Evolutionary conservation across 2,113 vertebrate species (phyloP), one percentile per base, ranked within the genome.

Genomic region (Oreotragus oreotragus): DNA sequence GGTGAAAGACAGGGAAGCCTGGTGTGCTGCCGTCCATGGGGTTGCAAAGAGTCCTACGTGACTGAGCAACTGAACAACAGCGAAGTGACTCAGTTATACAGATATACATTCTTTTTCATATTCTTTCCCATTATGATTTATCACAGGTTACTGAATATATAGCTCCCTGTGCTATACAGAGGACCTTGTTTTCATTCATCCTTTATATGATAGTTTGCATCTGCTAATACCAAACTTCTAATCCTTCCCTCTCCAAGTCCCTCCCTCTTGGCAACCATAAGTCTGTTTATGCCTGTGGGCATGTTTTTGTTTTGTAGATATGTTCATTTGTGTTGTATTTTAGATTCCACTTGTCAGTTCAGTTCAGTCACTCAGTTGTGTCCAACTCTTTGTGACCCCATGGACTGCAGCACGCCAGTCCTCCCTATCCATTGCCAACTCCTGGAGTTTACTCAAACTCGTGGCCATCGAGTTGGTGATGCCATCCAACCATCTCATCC

Each of bases 381-480:
- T 70, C n/a, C 4, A 1, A 11, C 17, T 36, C 64, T 36, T 70
- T 70, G 64, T 11, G 17, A 70, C n/a, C 17, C 9, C n/a, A 70
- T 1, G n/a, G n/a, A 70, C n/a, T 5, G 9, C 4, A 36, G 64
- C 64, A 36, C 0, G 2, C n/a, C 9, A 36, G n/a, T n/a, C 64
- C 17, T 70, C n/a, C 64, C n/a, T 70, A 11, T 70, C n/a, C 17
- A 21, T 70, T 17, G 0, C n/a, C 64, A 36, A 21, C 17, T 36
- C 17, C 64, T 1, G 17, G 64, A 70, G n/a, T 36, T 36, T 70
- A 36, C 17, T 70, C n/a, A 36, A 21, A 36, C 17, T 70, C n/a
- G 5, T 36, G 64, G 36, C 64, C 64, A 11, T 70, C 2, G 4
- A 70, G 9, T 70, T 5, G 9, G 2, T 70, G n/a, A 21, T 21